Conservation (phyloP, 2,888 invertebrate species). For the Ceraclea dissimilis region DNA sequence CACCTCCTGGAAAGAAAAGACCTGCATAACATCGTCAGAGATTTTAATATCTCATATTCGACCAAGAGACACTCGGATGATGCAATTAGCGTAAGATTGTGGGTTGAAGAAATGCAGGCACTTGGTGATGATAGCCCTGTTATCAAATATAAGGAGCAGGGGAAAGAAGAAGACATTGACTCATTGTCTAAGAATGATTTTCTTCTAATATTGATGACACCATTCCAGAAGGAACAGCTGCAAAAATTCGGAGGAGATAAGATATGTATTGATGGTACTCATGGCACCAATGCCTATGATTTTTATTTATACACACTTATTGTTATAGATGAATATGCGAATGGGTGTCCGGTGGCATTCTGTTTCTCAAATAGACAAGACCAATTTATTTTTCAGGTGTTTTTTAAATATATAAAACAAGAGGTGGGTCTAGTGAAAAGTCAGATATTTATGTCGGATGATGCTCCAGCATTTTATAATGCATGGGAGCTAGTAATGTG, state of each 20-base stretch:
- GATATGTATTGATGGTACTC: too few relatives aligned
- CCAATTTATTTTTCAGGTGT: not conserved
- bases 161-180: too few relatives aligned
- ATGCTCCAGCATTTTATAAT: conserved; percentile 1
- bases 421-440: not conserved
- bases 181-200: too few relatives aligned
- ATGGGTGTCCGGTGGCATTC: not conserved
- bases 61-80: not conserved
- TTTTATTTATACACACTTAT: not conserved
- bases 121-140: not conserved
- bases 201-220: too few relatives aligned
- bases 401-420: not conserved
- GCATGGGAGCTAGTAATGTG: not conserved
- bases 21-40: not conserved
- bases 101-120: not conserved
- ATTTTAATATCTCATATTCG: not conserved
- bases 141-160: too few relatives aligned
- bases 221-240: too few relatives aligned
- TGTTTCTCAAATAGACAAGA: not conserved
- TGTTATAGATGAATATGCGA: not conserved
- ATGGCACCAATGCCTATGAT: too few relatives aligned
- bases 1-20: not conserved
- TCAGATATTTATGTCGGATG: not conserved
- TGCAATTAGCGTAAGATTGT: not conserved
- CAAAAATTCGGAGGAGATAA: too few relatives aligned